These are phyloP conservation scores for Vandiemenella viatica DNA, from an alignment of 2,888 invertebrate genomes.

Conservation along the genomic window DNA sequence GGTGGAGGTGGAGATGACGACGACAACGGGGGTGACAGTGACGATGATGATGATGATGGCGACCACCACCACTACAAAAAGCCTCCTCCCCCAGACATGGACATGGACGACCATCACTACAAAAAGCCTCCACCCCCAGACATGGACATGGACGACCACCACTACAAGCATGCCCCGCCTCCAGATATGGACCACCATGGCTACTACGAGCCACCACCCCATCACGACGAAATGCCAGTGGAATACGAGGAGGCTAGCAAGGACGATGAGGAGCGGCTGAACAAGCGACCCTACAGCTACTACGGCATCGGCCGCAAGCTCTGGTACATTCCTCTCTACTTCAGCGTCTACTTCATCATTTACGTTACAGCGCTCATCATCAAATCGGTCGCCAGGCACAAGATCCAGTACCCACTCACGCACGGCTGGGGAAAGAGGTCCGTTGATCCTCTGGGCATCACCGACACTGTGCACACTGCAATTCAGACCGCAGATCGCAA, in stretches of 20 bases:
- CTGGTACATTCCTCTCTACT: constrained; percentile 60
- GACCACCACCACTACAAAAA: no score
- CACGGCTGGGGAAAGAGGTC: constrained; percentile 3
- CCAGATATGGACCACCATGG: no score
- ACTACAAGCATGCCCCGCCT: no score
- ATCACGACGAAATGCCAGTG: constrained; percentile 19
- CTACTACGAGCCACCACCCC: no score
- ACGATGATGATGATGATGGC: no score
- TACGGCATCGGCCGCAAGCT: constrained; percentile 59
- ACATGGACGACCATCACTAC: no score
- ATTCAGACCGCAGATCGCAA: no score
- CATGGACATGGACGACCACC: no score
- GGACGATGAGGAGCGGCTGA: constrained; percentile 16
- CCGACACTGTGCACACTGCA: no score
- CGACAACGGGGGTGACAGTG: constrained; percentile 28
- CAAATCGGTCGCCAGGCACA: constrained; percentile 56
- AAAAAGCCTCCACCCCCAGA: no score
- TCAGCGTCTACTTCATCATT: constrained; percentile 47
- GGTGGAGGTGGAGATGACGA: constrained; percentile 13
- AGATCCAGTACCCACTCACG: constrained; percentile 35
- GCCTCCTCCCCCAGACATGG: no score
- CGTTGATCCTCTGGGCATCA: no score
- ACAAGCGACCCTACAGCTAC: constrained; percentile 43
- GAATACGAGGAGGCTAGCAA: constrained; percentile 19
- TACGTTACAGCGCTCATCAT: constrained; percentile 56